Evolutionary conservation across 2,113 vertebrate species (phyloP).

Genomic region (Proteles cristata): DNA sequence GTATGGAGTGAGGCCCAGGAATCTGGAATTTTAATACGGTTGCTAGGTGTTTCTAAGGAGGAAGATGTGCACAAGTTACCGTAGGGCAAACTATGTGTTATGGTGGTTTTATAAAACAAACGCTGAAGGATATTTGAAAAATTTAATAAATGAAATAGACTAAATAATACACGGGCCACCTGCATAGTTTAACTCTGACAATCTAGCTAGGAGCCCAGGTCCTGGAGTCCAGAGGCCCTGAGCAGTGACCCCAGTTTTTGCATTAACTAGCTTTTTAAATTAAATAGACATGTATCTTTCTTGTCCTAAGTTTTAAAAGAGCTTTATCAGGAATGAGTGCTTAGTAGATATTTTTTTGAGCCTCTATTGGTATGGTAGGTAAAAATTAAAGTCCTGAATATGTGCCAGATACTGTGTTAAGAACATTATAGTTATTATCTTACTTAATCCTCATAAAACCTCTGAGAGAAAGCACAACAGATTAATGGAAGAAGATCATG

Average conservation of each 20-base stretch:
- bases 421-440: not conserved
- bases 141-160: not conserved
- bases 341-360: not conserved
- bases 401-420: not conserved
- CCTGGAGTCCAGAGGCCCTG: not conserved
- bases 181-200: not conserved
- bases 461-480: not conserved
- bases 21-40: not conserved
- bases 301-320: not conserved
- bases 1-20: not conserved
- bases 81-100: not conserved
- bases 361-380: not conserved
- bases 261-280: not conserved
- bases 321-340: not conserved
- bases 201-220: not conserved
- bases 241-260: not conserved
- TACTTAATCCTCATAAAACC: not conserved
- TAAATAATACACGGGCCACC: not conserved
- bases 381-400: not conserved
- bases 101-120: not conserved
- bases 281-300: not conserved
- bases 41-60: not conserved
- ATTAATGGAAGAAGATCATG: not conserved
- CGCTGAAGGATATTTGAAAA: not conserved
- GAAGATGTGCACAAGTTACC: not conserved